Conservation (phyloP, 2,113 vertebrate species). For the Paralichthys olivaceus region DNA sequence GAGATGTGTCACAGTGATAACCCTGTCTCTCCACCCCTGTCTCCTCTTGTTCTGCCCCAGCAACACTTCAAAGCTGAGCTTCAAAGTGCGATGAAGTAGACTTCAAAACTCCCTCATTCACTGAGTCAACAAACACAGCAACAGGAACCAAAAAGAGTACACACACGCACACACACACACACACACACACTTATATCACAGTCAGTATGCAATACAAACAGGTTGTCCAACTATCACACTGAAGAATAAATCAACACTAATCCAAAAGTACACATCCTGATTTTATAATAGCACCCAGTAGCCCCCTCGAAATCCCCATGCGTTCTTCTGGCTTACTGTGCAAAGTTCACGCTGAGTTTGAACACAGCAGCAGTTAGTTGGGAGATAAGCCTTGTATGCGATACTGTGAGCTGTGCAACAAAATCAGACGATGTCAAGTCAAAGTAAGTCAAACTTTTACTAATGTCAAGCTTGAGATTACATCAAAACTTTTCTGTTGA, state of each 20-base stretch:
- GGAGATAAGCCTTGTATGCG: neutral
- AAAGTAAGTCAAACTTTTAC: neutral
- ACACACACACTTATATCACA: slow-evolving; percentile 2
- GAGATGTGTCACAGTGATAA: slow-evolving; percentile 26
- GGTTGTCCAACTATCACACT: neutral
- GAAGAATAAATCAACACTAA: neutral
- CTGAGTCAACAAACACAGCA: slow-evolving; percentile 7
- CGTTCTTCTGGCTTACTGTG: neutral
- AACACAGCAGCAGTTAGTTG: neutral
- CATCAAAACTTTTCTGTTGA: neutral
- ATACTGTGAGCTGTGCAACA: neutral
- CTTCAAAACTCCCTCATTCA: slow-evolving; percentile 38
- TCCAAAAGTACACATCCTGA: neutral
- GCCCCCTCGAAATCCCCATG: neutral
- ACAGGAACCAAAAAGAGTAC: no score
- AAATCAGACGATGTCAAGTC: neutral
- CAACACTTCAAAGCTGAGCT: slow-evolving; percentile 57
- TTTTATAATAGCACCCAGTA: neutral
- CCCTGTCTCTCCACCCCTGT: slow-evolving; percentile 15
- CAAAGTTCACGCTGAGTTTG: neutral
- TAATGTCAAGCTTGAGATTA: neutral
- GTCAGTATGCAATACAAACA: neutral
- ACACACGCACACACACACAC: neutral
- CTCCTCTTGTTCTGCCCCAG: slow-evolving; percentile 13
- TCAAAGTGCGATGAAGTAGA: slow-evolving; percentile 56